Evolutionary conservation across 2,888 invertebrate genomes (phyloP), one percentile per base, ranked within the genome.

Genomic region (Isotomurus palustris): DNA sequence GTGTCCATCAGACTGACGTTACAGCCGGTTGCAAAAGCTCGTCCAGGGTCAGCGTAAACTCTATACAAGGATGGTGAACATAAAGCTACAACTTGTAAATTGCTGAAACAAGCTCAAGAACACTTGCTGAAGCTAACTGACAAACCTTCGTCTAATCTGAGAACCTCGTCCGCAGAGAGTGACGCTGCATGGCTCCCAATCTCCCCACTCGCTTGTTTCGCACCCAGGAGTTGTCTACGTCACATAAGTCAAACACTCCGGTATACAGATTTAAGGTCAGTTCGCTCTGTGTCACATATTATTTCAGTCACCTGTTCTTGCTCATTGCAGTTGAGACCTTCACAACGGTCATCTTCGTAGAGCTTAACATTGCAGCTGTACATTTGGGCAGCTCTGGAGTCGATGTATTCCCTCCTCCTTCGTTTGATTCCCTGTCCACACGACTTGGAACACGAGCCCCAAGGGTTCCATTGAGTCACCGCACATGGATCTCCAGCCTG

Each of bases 381-480:
- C 27, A 79, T 78, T 41, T 76, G 74, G 1, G 82, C 81, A 29
- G 81, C 78, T 44, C 77, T 75, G 27, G 77, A 75, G 74, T 80
- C 78, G 64, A 73, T 76, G 75, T 76, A 85, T 72, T 74, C 76
- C 67, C 83, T 74, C 52, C 80, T 80, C 47, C 82, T 76, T 70
- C 80, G 80, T 58, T 81, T 79, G 32, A 80, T 73, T 21, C 80
- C 80, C 49, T 74, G 73, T 1, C 79, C 80, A 69, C 79, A 79
- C 10, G 76, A 75, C 1, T 74, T 78, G 35, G 74, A 75, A 66
- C 79, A 79, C 22, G 75, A 73, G 10, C 74, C 73, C 77, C 77
- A 80, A 2, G 71, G 67, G 10, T 72, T 71, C 78, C 79, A 79
- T 3, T 73, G 72, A 2, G 74, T 72, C 12, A 75, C 74, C 57